Evolutionary conservation across 2,797 vertebrate species (phyloP).

Genomic region (Myotis findleyi): DNA sequence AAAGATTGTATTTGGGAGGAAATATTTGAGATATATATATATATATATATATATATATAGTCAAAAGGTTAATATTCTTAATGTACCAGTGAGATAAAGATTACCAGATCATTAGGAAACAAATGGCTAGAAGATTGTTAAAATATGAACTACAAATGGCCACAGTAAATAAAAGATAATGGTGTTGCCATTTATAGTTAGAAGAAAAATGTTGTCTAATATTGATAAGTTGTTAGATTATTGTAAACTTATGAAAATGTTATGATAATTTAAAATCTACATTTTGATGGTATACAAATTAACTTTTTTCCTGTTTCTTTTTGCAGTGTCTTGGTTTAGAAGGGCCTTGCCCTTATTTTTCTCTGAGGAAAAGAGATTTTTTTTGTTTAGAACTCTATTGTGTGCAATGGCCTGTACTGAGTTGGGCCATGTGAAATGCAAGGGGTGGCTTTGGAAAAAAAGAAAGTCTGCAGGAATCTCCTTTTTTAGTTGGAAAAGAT

Average conservation of each 20-base stretch:
- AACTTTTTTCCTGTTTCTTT: slow-evolving; percentile 35
- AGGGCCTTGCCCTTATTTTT: slow-evolving; percentile 10
- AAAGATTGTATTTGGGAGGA: neutral
- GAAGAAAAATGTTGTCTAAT: neutral
- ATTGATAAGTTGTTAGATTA: neutral
- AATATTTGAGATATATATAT: neutral
- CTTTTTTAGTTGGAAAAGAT: slow-evolving; percentile 95
- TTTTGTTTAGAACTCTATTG: slow-evolving; percentile 75
- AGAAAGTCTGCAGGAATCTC: slow-evolving; percentile 95
- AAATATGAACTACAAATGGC: slow-evolving; percentile 38
- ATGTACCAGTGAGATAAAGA: neutral
- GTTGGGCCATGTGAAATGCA: slow-evolving; percentile 93
- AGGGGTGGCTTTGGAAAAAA: slow-evolving; percentile 96
- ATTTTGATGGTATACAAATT: neutral
- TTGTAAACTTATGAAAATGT: slow-evolving; percentile 27
- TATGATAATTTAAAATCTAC: slow-evolving; percentile 22
- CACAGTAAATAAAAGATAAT: neutral
- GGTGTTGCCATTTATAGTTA: neutral
- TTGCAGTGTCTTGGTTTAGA: slow-evolving; percentile 48
- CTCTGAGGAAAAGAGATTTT: slow-evolving; percentile 80
- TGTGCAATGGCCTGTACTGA: slow-evolving; percentile 91
- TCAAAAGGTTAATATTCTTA: slow-evolving; percentile 38
- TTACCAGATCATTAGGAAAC: neutral
- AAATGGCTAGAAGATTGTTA: neutral
- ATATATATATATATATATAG: no score